These are phyloP conservation scores for Caloenas nicobarica DNA, from an alignment of 2,113 vertebrate species.

Conservation along the genomic window DNA sequence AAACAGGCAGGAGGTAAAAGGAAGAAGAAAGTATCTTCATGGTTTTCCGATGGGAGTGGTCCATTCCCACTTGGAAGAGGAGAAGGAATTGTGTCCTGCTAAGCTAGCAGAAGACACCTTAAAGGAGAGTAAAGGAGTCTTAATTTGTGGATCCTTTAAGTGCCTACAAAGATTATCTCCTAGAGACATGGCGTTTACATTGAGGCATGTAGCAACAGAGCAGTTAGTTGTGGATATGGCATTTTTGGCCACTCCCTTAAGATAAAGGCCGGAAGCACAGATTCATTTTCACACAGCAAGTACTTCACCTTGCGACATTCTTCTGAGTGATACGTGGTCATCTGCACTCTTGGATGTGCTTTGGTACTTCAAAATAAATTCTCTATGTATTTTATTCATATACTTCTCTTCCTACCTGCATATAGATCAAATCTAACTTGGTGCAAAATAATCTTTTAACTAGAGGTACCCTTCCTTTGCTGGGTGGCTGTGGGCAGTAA, in stretches of 20 bases:
- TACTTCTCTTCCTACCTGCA: neutral
- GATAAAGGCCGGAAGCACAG: slow-evolving; percentile 15
- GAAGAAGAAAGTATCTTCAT: neutral
- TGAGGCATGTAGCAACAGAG: neutral
- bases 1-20: neutral
- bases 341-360: rapidly evolving
- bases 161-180: slow-evolving; percentile 47
- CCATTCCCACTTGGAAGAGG: neutral
- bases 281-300: neutral
- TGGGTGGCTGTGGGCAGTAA: neutral
- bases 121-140: neutral
- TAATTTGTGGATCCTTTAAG: slow-evolving; percentile 17
- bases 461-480: neutral
- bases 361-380: neutral
- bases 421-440: neutral
- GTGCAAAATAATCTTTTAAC: neutral
- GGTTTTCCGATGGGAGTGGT: neutral
- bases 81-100: neutral
- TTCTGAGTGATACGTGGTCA: neutral
- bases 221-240: neutral
- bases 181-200: neutral
- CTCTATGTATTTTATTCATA: neutral
- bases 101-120: neutral
- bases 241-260: slow-evolving; percentile 22
- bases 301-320: neutral